These are phyloP conservation scores for Zenarchopterus dispar DNA, from an alignment of 2,797 vertebrate species.

Conservation along the genomic window DNA sequence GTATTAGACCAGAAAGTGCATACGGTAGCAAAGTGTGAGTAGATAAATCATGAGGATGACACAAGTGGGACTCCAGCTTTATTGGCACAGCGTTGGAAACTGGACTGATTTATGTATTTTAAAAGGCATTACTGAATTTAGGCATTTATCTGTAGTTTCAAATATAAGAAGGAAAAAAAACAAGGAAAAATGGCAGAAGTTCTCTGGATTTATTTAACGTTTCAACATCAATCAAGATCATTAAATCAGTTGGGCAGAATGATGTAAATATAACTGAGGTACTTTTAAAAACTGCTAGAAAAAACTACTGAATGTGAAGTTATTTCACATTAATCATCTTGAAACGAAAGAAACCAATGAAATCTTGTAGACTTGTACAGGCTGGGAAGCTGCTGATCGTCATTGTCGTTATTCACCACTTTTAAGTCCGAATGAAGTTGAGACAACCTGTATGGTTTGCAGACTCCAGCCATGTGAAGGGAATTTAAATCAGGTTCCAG, in stretches of 20 bases:
- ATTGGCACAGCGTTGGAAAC: not conserved
- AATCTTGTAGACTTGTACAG: not conserved
- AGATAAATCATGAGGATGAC: conserved; percentile 13
- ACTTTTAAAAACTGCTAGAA: too few relatives aligned
- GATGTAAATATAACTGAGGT: too few relatives aligned
- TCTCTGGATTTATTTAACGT: too few relatives aligned
- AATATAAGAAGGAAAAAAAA: too few relatives aligned
- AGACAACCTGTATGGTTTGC: conserved; percentile 46
- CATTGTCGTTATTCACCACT: conserved; percentile 48
- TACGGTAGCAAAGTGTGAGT: not conserved
- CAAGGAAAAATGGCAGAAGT: too few relatives aligned
- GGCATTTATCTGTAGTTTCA: conserved; percentile 2
- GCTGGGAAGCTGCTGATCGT: conserved; percentile 40
- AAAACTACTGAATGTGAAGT: too few relatives aligned
- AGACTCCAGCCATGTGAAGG: conserved; percentile 49
- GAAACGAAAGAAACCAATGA: too few relatives aligned
- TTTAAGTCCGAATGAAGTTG: conserved; percentile 45
- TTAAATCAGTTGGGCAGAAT: too few relatives aligned
- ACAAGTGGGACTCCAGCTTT: not conserved
- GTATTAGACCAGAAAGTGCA: conserved; percentile 1
- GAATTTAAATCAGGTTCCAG: conserved; percentile 56
- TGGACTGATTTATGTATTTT: conserved; percentile 1
- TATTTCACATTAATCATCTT: too few relatives aligned
- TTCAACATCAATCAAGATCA: too few relatives aligned
- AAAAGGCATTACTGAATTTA: not conserved